Base-by-base conservation (phyloP, 2,113 vertebrate species). In the Ranitomeya imitator region DNA sequence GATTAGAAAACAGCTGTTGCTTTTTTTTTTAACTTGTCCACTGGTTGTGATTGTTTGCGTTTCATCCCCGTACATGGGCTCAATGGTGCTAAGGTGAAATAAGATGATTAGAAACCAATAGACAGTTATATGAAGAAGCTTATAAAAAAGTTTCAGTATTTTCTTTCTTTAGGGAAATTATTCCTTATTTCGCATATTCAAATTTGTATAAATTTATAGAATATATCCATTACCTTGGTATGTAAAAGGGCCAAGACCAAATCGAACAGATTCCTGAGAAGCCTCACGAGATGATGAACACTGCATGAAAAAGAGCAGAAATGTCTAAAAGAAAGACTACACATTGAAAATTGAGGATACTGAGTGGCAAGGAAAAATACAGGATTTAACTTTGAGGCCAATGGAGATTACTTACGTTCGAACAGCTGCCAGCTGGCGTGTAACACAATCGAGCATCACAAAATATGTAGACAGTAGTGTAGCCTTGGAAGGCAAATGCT, bases 401-500 rank as follows among this genome's bases (percentile, higher is more conserved):
- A 59, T 4, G 2, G 51, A 15, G 13, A 18, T 65, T 23, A 87
- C 86, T 87, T 67, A 87, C 86, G 19, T 21, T 11, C 37, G 61
- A 21, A 52, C 86, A 87, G 26, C 8, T 67, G 16, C 52, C 63
- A 9, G 86, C 63, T 81, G 61, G 63, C 21, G 3, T 51, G 15
- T 51, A 59, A 37, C 86, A 87, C 26, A 87, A 16, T 3, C 77
- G 63, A 65, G 86, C 78, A 59, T 60, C 52, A 60, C 86, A 87
- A 55, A 87, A 87, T n/a, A 87, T 87, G 63, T 81, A 87, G 63
- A 87, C 86, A 80, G 2, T 71, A 16, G 59, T 12, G 73, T 15
- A 81, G 18, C 54, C 77, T 31, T 52, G 51, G 54, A 87, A 73
- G 16, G 78, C 16, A 18, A 81, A 80, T 4, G 78, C 71, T 59